Conservation (phyloP, 64 coral and sea anemone genomes). For the Hydrozoanthus tunicans region DNA sequence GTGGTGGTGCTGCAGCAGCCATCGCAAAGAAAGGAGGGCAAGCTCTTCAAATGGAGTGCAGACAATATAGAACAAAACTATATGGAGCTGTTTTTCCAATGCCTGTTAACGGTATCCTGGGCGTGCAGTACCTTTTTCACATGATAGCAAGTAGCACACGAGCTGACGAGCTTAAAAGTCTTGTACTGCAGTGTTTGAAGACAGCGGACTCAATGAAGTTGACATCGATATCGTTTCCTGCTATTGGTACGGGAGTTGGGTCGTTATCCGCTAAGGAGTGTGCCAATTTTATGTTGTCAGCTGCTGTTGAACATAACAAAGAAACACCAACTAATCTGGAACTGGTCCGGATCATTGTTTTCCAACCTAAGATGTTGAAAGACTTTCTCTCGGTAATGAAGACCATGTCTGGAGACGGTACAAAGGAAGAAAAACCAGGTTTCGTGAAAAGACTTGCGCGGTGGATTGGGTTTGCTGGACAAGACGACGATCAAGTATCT, state of each 20-base stretch:
- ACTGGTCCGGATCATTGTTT: slow-evolving; percentile 62
- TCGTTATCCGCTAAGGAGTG: slow-evolving; percentile 39
- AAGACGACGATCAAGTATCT: neutral
- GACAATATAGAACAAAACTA: neutral
- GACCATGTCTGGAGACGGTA: slow-evolving; percentile 5
- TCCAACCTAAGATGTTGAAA: slow-evolving; percentile 61
- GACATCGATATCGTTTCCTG: slow-evolving; percentile 63
- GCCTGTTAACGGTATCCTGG: slow-evolving; percentile 11
- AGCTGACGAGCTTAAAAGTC: neutral
- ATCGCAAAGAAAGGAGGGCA: slow-evolving; percentile 43
- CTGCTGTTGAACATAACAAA: slow-evolving; percentile 21
- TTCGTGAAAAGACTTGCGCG: neutral
- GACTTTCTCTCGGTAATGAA: slow-evolving; percentile 32
- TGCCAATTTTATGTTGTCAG: slow-evolving; percentile 44
- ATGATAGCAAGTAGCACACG: slow-evolving; percentile 17
- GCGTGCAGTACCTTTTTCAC: slow-evolving; percentile 1
- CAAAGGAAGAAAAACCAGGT: neutral
- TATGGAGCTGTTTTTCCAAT: slow-evolving; percentile 58
- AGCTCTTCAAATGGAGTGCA: slow-evolving; percentile 41
- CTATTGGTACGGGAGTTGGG: slow-evolving; percentile 64
- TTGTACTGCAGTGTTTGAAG: slow-evolving; percentile 31
- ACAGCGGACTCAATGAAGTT: slow-evolving; percentile 27
- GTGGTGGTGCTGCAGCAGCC: slow-evolving; percentile 57
- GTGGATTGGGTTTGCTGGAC: neutral
- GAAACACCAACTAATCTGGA: slow-evolving; percentile 29